A percentile compares a stretch with the other conserved stretches of the same genome.
Evolutionary conservation across 2,888 invertebrate species (phyloP).

Genomic region (Poecilus cupreus): DNA sequence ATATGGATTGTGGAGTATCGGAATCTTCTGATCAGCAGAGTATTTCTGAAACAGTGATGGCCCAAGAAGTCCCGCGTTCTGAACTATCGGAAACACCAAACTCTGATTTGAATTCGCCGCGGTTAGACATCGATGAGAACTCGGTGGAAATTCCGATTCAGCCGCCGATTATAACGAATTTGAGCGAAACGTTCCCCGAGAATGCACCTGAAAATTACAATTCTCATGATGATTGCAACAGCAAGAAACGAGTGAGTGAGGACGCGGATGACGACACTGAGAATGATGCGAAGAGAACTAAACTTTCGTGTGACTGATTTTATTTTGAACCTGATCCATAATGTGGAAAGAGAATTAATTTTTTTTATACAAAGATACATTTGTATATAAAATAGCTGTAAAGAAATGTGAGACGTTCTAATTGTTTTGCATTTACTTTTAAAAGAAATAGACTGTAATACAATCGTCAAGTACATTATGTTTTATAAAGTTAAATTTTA

Average conservation of each 20-base stretch:
- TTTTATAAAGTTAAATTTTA: slow-evolving; percentile 52
- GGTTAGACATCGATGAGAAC: slow-evolving; percentile 67
- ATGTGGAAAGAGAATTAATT: slow-evolving; percentile 38
- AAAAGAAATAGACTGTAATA: slow-evolving; percentile 50
- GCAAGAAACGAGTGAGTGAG: slow-evolving; percentile 41
- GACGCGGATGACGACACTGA: slow-evolving; percentile 51
- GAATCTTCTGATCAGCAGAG: slow-evolving; percentile 37
- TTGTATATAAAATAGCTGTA: slow-evolving; percentile 54
- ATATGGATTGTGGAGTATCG: slow-evolving; percentile 36
- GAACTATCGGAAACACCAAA: slow-evolving; percentile 63
- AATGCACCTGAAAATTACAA: slow-evolving; percentile 40
- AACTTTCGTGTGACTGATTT: slow-evolving; percentile 54
- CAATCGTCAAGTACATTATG: slow-evolving; percentile 34
- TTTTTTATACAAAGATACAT: slow-evolving; percentile 38
- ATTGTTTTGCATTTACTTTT: slow-evolving; percentile 53
- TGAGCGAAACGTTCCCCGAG: slow-evolving; percentile 48
- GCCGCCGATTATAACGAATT: slow-evolving; percentile 68
- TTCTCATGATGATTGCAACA: slow-evolving; percentile 17
- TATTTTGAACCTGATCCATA: slow-evolving; percentile 31
- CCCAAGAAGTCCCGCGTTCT: slow-evolving; percentile 60
- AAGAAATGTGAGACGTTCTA: slow-evolving; percentile 56
- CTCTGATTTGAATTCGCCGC: slow-evolving; percentile 66
- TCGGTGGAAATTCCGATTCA: slow-evolving; percentile 71
- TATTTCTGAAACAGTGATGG: slow-evolving; percentile 57
- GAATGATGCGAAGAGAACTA: slow-evolving; percentile 42